phyloP scores from a whole-genome alignment of 2,113 vertebrate genomes.

The Muntiacus muntjak region DNA sequence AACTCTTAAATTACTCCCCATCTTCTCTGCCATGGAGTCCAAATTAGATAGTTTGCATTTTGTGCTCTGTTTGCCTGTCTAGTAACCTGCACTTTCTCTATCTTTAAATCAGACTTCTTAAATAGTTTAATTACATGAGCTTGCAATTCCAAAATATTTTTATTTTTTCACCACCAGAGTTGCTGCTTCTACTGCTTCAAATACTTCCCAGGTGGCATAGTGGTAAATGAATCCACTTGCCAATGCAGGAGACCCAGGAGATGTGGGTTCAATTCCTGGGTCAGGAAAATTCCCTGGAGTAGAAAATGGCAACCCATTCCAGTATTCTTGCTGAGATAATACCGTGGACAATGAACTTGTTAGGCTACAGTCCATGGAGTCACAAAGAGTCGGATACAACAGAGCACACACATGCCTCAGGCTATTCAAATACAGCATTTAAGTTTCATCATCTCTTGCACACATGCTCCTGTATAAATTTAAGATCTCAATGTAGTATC shows the following conservation, averaged over 20 bases:
- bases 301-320: background rate
- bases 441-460: background rate
- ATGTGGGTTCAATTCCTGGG: background rate
- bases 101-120: background rate
- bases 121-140: background rate
- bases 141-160: background rate
- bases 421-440: background rate
- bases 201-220: background rate
- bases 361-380: background rate
- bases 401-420: background rate
- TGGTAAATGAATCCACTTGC: background rate
- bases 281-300: background rate
- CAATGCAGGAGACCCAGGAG: background rate
- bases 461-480: background rate
- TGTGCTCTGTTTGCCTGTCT: background rate
- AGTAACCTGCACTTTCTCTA: background rate
- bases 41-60: background rate
- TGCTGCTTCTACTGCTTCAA: background rate
- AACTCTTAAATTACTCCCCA: background rate
- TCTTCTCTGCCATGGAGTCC: background rate
- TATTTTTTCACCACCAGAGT: background rate
- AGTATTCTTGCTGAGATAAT: background rate
- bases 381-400: background rate
- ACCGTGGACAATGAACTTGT: background rate
- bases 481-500: background rate